Evolutionary conservation across 1,140 invertebrate species (phyloP).

Genomic region (Bradysia coprophila): DNA sequence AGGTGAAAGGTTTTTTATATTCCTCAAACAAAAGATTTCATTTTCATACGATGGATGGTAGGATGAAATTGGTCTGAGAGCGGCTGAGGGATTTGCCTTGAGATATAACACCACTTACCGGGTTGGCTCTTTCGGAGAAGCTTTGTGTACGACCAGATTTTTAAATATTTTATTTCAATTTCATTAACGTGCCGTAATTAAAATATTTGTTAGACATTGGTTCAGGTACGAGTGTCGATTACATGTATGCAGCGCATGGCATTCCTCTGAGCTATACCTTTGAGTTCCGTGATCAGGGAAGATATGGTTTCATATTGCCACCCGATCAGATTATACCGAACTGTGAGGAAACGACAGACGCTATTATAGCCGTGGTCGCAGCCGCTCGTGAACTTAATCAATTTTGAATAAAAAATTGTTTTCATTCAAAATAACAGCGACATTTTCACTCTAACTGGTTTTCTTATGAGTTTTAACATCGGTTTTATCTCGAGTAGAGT

Average conservation of each 20-base stretch:
- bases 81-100: constrained; percentile 25
- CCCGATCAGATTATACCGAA: constrained; percentile 39
- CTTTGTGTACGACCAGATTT: constrained; percentile 30
- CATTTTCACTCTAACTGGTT: no score
- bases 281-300: constrained; percentile 40
- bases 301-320: constrained; percentile 48
- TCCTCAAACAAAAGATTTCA: neutral
- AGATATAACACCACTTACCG: constrained; percentile 31
- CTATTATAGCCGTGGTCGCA: no score
- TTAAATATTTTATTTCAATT: neutral
- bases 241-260: constrained; percentile 37
- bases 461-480: no score
- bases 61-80: constrained; percentile 1
- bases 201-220: constrained; percentile 18
- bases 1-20: constrained; percentile 10
- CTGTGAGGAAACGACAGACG: no score
- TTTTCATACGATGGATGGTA: neutral
- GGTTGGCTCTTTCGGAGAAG: constrained; percentile 29
- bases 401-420: no score
- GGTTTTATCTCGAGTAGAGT: no score
- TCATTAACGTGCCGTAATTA: neutral
- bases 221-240: constrained; percentile 46
- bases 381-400: no score
- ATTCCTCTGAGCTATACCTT: constrained; percentile 47
- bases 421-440: no score